Conservation (phyloP, 2,888 invertebrate genomes). For the Thalpophila matura region DNA sequence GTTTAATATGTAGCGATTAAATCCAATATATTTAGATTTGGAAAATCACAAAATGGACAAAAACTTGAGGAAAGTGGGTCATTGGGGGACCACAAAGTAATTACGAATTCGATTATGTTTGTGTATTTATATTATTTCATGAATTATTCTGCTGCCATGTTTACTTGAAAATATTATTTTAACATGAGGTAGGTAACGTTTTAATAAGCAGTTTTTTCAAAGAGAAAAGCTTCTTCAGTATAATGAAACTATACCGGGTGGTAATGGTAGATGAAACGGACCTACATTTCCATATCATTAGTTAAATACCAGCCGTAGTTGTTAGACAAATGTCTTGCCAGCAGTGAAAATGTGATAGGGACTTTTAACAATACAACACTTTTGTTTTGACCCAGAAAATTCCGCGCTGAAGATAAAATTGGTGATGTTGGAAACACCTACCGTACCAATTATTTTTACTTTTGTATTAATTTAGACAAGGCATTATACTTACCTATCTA, state of each 20-base stretch:
- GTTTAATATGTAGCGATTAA: too few relatives aligned
- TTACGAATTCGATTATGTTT: background rate
- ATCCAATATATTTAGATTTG: background rate
- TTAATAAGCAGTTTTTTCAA: background rate
- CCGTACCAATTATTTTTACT: too few relatives aligned
- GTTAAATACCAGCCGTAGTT: conserved; percentile 5
- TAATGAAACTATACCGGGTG: conserved; percentile 4
- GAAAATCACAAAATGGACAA: background rate
- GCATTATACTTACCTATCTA: too few relatives aligned
- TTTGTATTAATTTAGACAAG: too few relatives aligned
- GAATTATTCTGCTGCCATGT: background rate
- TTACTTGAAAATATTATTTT: background rate
- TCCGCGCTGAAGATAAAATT: background rate
- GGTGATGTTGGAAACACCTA: too few relatives aligned
- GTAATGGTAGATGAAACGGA: conserved; percentile 27
- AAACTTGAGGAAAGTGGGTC: background rate
- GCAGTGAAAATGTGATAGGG: conserved; percentile 3
- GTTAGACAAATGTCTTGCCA: conserved; percentile 13
- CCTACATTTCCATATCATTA: conserved; percentile 33
- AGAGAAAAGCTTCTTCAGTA: background rate
- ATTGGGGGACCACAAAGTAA: background rate
- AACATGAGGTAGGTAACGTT: background rate
- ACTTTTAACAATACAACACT: background rate
- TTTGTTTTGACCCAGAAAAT: conserved; percentile 1
- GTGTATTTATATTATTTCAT: background rate